Conservation (phyloP, 2,113 vertebrate species). For the Tringa solitaria region DNA sequence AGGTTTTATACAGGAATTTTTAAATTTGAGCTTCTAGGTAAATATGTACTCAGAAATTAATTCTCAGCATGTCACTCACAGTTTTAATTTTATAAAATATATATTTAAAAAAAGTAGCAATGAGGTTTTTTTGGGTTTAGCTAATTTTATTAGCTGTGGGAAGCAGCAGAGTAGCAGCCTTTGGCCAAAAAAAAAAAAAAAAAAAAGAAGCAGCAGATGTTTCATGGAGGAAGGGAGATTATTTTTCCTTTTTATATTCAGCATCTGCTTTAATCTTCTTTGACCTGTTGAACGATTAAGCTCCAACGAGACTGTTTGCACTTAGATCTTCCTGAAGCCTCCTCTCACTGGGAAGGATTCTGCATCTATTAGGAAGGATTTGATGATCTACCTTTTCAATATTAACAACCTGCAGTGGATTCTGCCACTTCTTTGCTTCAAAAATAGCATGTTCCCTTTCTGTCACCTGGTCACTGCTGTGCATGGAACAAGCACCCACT, state of each 20-base stretch:
- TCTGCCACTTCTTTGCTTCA: not conserved
- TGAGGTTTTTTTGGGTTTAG: not conserved
- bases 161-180: not conserved
- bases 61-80: not conserved
- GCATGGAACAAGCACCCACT: not conserved
- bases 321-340: constrained; percentile 11
- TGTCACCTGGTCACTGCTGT: not conserved
- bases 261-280: constrained; percentile 24
- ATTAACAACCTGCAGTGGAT: not conserved
- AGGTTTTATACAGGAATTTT: not conserved
- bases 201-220: not conserved
- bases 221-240: not conserved
- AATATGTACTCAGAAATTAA: not conserved
- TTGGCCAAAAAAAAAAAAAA: not conserved
- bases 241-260: constrained; percentile 28
- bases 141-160: not conserved
- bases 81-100: not conserved
- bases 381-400: not conserved
- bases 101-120: not conserved
- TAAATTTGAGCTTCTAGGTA: not conserved
- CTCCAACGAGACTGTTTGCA: not conserved
- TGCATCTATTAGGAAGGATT: not conserved
- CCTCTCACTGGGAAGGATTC: not conserved
- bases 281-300: constrained; percentile 30
- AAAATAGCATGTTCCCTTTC: not conserved